Conservation (phyloP, 2,797 vertebrate genomes). For the Melanogrammus aeglefinus region DNA sequence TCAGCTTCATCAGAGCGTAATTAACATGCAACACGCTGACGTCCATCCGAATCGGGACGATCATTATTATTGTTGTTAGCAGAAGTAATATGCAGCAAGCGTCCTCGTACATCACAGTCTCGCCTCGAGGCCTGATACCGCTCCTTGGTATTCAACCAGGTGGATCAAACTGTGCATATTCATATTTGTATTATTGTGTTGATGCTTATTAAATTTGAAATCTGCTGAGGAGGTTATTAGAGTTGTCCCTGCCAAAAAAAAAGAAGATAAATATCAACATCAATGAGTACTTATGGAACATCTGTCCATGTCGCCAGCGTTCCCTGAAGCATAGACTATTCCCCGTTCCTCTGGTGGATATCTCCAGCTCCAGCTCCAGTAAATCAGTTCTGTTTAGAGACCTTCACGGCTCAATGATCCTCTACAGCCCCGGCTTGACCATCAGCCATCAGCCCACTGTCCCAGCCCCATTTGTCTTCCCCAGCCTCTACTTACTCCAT, state of each 20-base stretch:
- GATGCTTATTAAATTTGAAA: conserved; percentile 5
- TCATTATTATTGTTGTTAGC: neutral
- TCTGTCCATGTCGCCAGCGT: neutral
- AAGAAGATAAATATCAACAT: neutral
- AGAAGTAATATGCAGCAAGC: neutral
- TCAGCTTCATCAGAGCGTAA: neutral
- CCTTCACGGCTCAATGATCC: conserved; percentile 54
- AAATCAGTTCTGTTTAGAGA: conserved; percentile 38
- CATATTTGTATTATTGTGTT: conserved; percentile 23
- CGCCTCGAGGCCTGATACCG: conserved; percentile 23
- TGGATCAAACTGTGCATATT: conserved; percentile 21
- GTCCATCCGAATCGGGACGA: neutral
- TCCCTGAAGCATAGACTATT: conserved; percentile 1
- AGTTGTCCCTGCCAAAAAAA: neutral
- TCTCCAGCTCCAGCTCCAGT: conserved; percentile 26
- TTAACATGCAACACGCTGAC: neutral
- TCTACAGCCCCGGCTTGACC: conserved; percentile 51
- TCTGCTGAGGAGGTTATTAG: conserved; percentile 6
- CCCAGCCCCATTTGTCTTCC: neutral
- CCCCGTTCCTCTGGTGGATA: conserved; percentile 16
- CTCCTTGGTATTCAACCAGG: conserved; percentile 19
- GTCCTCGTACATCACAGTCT: neutral
- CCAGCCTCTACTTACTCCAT: neutral
- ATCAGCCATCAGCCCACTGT: conserved; percentile 4
- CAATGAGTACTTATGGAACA: neutral